Evolutionary conservation across 2,113 vertebrate species (phyloP).

Genomic region (Tursiops truncatus): DNA sequence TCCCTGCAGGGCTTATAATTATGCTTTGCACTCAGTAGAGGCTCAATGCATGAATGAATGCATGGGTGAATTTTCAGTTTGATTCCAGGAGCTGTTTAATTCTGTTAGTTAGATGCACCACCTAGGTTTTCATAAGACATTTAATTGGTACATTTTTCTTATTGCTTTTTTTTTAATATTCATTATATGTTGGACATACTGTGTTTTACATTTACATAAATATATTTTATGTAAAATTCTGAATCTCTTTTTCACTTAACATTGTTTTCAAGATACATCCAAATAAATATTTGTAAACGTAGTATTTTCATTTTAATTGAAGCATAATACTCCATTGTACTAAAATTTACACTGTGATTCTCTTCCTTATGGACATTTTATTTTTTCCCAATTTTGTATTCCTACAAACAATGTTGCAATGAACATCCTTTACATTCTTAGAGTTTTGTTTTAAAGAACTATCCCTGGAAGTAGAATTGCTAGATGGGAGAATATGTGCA

Average conservation of each 20-base stretch:
- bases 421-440: neutral
- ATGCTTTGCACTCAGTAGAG: neutral
- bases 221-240: neutral
- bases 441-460: neutral
- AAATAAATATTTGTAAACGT: neutral
- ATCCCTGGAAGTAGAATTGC: neutral
- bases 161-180: neutral
- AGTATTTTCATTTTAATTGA: neutral
- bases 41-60: neutral
- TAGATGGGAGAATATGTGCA: neutral
- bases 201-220: neutral
- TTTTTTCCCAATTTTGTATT: neutral
- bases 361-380: neutral
- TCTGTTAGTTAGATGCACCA: neutral
- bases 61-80: constrained; percentile 1
- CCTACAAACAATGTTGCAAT: neutral
- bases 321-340: neutral
- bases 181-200: neutral
- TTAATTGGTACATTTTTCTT: neutral
- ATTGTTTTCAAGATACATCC: neutral
- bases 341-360: neutral
- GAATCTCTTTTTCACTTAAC: neutral
- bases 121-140: constrained; percentile 28
- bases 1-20: neutral
- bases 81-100: constrained; percentile 19